Evolutionary conservation across 35 echinoderm and acorn worm species (phyloP).

Genomic region (Amphiura filiformis): DNA sequence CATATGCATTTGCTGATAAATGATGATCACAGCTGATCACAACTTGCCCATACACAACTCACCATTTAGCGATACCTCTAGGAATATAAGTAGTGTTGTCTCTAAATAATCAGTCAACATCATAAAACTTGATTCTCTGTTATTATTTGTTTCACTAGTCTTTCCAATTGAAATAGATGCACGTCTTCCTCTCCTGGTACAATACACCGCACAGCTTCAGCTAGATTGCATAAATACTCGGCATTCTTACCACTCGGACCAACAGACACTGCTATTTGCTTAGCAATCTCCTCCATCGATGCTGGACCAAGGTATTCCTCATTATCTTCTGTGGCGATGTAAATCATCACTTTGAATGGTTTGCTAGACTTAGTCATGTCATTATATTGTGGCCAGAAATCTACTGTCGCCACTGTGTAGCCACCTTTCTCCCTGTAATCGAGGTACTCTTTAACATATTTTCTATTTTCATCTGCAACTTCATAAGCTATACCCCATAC

Average conservation of each 20-base stretch:
- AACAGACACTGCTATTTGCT: conserved; percentile 65
- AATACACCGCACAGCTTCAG: conserved; percentile 49
- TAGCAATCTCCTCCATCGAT: conserved; percentile 69
- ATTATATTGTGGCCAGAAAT: conserved; percentile 50
- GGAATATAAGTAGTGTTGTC: too few species aligned
- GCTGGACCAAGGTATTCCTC: conserved; percentile 77
- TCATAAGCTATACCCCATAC: conserved; percentile 95
- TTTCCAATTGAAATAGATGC: conserved; percentile 89
- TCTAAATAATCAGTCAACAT: too few species aligned
- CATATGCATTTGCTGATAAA: too few species aligned
- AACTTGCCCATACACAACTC: too few species aligned
- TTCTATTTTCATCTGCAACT: conserved; percentile 58
- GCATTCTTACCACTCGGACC: conserved; percentile 84
- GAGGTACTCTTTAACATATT: conserved; percentile 55
- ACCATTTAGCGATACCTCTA: too few species aligned
- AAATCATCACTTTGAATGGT: conserved; percentile 57
- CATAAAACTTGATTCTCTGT: background rate
- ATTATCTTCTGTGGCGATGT: conserved; percentile 68
- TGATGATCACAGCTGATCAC: too few species aligned
- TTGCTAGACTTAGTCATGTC: conserved; percentile 10
- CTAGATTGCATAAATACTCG: conserved; percentile 79
- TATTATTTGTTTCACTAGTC: conserved; percentile 17
- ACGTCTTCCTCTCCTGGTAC: conserved; percentile 53
- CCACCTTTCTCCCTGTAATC: conserved; percentile 88
- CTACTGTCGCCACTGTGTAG: conserved; percentile 53